Evolutionary conservation across 2,888 invertebrate species (phyloP), one percentile per base, ranked within the genome.

Genomic region (Dicyrtomina minuta): DNA sequence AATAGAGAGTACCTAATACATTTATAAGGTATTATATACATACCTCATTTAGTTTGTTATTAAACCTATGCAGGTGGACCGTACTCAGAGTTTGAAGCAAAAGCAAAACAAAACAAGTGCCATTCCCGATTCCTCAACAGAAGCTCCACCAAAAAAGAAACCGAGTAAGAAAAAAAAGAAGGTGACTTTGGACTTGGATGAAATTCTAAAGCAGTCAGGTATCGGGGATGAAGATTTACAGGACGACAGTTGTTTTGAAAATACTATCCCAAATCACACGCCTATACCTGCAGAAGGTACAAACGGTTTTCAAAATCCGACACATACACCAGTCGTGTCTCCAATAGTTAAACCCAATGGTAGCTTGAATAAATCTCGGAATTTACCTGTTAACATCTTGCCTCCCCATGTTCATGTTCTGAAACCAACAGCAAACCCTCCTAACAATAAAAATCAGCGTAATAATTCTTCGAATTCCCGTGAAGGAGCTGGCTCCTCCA

Each of bases 141-240:
- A 33, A 20, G 72, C 71, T 27, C 74, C 75, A 59, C 74, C 74
- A 17, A 73, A 76, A 20, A 76, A 75, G 51, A 44, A 68, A 6
- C 71, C 72, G 43, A 70, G 59, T 20, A 74, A 72, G 17, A 75
- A 77, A 62, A 75, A 78, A 61, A 71, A 71, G 43, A 75, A 77
- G 43, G 77, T 75, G 33, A 74, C 72, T 2, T 51, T 78, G 55
- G 77, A 77, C 70, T 71, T 79, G 51, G 75, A 76, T 53, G 74
- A 79, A 55, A 62, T 79, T 22, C 49, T 78, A 26, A 77, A 77
- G 56, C 75, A 77, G 51, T 76, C 77, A n/a, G 78, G 78, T 39
- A 77, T 78, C 20, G 75, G 76, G 67, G 77, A 76, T 65, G 77
- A 77, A 65, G 78, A 78, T 68, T 72, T 78, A 46, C 60, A 73